These are phyloP conservation scores for Paguma larvata DNA, from an alignment of 2,797 vertebrate species.

Conservation along the genomic window DNA sequence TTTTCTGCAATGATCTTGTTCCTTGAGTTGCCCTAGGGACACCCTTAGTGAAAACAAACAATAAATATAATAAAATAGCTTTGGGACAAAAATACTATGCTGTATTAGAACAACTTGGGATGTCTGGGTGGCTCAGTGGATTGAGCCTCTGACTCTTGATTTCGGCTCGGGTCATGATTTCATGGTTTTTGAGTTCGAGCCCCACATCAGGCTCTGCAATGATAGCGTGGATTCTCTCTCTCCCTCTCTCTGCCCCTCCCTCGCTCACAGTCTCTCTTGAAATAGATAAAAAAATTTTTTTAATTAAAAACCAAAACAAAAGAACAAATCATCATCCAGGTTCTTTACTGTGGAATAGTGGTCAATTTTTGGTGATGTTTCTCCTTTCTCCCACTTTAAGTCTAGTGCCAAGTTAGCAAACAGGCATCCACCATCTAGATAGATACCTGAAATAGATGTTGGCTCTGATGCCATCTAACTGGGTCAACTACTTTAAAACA, in stretches of 20 bases:
- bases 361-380: background rate
- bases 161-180: too few relatives aligned
- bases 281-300: too few relatives aligned
- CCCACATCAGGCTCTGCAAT: too few relatives aligned
- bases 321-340: background rate
- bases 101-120: background rate
- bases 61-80: slow-evolving; percentile 22
- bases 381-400: background rate
- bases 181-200: too few relatives aligned
- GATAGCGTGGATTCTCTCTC: too few relatives aligned
- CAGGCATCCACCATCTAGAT: background rate
- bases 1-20: slow-evolving; percentile 30
- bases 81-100: slow-evolving; percentile 27
- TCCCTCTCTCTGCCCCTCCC: too few relatives aligned
- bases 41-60: slow-evolving; percentile 37
- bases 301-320: too few relatives aligned
- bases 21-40: background rate
- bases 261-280: too few relatives aligned
- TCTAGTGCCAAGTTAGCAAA: slow-evolving; percentile 24
- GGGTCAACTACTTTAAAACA: slow-evolving; percentile 48
- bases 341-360: slow-evolving; percentile 37
- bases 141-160: too few relatives aligned
- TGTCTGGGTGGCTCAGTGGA: too few relatives aligned
- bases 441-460: background rate
- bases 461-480: background rate